Conservation (phyloP, 2,888 invertebrate species). For the Cacoxenus indagator region DNA sequence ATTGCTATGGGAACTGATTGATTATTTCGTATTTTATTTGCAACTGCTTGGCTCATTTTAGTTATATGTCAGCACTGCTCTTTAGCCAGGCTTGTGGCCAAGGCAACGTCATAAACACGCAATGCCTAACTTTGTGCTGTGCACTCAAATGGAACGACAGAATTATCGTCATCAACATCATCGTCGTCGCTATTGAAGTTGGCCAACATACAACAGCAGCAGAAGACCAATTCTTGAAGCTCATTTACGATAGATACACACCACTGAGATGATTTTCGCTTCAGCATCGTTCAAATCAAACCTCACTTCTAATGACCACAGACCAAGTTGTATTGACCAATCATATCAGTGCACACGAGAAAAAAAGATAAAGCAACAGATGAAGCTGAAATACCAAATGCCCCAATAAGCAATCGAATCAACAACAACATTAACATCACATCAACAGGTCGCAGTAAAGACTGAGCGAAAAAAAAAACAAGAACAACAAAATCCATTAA, state of each 20-base stretch:
- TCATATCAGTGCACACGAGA: background rate
- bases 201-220: background rate
- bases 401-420: background rate
- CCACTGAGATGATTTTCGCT: too few species aligned
- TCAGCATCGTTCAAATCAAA: too few species aligned
- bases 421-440: background rate
- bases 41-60: too few species aligned
- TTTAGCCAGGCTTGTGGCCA: background rate
- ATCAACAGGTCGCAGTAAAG: background rate
- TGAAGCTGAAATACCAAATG: background rate
- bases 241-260: too few species aligned
- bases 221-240: too few species aligned
- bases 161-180: background rate
- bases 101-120: conserved; percentile 32
- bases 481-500: background rate
- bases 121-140: background rate
- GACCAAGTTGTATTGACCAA: background rate
- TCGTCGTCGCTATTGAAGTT: background rate
- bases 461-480: background rate
- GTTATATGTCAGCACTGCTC: too few species aligned
- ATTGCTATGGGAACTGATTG: too few species aligned
- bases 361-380: background rate
- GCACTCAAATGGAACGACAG: background rate
- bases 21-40: too few species aligned
- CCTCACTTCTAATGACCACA: background rate